A percentile compares a stretch with the other conserved stretches of the same genome.
These are phyloP conservation scores for Sinocyclocheilus grahami DNA, from an alignment of 2,113 vertebrate species.

Conservation along the genomic window DNA sequence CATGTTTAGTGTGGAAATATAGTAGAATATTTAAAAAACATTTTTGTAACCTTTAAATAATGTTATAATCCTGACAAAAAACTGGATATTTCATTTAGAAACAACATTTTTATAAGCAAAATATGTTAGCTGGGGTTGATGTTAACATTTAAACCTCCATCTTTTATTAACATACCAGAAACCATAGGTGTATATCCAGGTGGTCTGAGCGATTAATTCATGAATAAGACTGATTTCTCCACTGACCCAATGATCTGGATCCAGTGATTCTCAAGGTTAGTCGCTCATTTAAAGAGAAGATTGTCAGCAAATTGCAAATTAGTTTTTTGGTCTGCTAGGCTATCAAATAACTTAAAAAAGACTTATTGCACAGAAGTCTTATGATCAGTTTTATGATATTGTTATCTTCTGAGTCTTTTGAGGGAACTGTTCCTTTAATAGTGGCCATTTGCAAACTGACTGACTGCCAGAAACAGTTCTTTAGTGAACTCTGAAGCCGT, in stretches of 20 bases:
- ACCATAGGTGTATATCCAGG: background rate
- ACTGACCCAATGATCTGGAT: background rate
- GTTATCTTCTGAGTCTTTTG: background rate
- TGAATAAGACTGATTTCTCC: background rate
- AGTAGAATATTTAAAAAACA: too few species aligned
- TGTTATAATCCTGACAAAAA: too few species aligned
- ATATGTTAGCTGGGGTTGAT: too few species aligned
- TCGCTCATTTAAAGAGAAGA: background rate
- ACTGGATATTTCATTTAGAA: too few species aligned
- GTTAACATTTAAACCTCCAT: too few species aligned
- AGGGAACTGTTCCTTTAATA: background rate
- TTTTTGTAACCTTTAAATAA: too few species aligned
- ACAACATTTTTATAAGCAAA: too few species aligned
- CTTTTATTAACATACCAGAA: too few species aligned
- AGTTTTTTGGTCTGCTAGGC: background rate
- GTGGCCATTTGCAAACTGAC: background rate
- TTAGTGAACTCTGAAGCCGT: conserved; percentile 25
- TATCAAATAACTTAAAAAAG: background rate
- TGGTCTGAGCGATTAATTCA: background rate
- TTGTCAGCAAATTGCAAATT: background rate
- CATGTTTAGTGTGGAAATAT: too few species aligned
- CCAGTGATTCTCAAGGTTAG: background rate
- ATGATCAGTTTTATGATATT: background rate
- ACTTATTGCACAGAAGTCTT: background rate
- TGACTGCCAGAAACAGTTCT: conserved; percentile 23